A percentile compares a stretch with the other conserved stretches of the same genome.
phyloP scores from a whole-genome alignment of 1,140 invertebrate species.

The Aplysia californica region DNA sequence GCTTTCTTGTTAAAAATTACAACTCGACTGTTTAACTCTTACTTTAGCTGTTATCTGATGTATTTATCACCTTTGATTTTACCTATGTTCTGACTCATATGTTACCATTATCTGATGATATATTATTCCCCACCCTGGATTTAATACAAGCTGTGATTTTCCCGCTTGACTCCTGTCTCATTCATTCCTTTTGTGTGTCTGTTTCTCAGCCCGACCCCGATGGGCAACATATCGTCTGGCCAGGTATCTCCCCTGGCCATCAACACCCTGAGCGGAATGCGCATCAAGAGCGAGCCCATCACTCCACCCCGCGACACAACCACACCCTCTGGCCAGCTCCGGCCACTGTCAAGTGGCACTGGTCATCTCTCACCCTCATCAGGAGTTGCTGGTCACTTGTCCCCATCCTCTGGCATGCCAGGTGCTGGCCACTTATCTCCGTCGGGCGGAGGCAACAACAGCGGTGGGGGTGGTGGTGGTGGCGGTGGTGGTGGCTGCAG shows the following conservation, averaged over 20 bases:
- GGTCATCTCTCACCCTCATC: conserved; percentile 39
- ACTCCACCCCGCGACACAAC: conserved; percentile 83
- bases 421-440: conserved; percentile 36
- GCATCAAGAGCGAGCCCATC: conserved; percentile 95
- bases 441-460: conserved; percentile 20
- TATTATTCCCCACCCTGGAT: too few relatives aligned
- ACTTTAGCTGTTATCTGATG: too few relatives aligned
- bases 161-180: too few relatives aligned
- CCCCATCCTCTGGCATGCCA: conserved; percentile 48
- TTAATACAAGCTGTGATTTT: too few relatives aligned
- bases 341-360: conserved; percentile 47
- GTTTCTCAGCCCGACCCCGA: conserved; percentile 3
- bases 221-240: conserved; percentile 36
- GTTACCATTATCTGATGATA: too few relatives aligned
- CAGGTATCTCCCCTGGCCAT: conserved; percentile 74
- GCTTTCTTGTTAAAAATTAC: too few relatives aligned
- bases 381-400: conserved; percentile 49
- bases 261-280: conserved; percentile 86
- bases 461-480: too few relatives aligned
- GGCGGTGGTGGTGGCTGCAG: too few relatives aligned
- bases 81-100: too few relatives aligned
- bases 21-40: too few relatives aligned
- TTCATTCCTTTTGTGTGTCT: too few relatives aligned
- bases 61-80: too few relatives aligned
- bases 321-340: conserved; percentile 54